Conservation (phyloP, 2,113 vertebrate genomes). For the Phylloscopus whistleri region DNA sequence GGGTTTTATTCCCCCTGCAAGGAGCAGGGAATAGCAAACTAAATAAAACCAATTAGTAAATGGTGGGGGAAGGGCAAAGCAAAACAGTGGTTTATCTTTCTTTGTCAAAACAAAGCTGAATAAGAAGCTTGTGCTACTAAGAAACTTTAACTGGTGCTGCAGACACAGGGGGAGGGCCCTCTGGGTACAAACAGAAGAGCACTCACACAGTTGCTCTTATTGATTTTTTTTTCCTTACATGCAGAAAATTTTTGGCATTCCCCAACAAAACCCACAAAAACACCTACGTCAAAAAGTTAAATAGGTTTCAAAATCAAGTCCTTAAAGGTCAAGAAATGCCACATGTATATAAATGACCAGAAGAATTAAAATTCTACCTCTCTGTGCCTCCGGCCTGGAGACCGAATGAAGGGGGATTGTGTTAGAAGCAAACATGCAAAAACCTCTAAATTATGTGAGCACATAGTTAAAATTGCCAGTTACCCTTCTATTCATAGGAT, state of each 20-base stretch:
- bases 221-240: neutral
- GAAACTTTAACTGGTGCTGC: neutral
- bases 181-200: neutral
- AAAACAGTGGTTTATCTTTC: slow-evolving; percentile 58
- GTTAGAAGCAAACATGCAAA: neutral
- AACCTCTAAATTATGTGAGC: neutral
- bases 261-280: slow-evolving; percentile 43
- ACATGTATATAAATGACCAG: neutral
- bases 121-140: slow-evolving; percentile 55
- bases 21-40: neutral
- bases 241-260: slow-evolving; percentile 55
- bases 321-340: slow-evolving; percentile 43
- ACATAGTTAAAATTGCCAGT: neutral
- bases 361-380: slow-evolving; percentile 34
- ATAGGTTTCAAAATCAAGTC: slow-evolving; percentile 27
- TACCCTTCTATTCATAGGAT: neutral
- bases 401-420: neutral
- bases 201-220: neutral
- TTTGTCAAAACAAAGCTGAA: slow-evolving; percentile 61
- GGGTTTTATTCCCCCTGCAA: neutral
- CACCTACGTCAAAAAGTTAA: slow-evolving; percentile 46
- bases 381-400: neutral
- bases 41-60: slow-evolving; percentile 1
- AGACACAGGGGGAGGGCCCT: neutral
- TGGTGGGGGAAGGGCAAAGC: neutral